Evolutionary conservation across 2,888 invertebrate genomes (phyloP), one percentile per base, ranked within the genome.

Genomic region (Pecten maximus): DNA sequence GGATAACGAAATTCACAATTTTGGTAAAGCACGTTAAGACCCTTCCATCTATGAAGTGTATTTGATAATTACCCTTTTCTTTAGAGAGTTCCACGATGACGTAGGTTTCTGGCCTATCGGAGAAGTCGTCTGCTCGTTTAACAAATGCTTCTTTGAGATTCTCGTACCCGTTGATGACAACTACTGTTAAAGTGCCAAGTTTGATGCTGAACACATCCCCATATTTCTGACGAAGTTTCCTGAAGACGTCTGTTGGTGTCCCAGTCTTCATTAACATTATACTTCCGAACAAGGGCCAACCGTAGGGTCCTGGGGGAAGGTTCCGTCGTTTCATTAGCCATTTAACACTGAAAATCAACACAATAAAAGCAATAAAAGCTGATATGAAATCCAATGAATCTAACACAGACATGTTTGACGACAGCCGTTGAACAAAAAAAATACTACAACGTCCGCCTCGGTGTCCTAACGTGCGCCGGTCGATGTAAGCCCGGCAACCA

Each of bases 271-370:
- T 50, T 8, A 50, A 40, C 40, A 88, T 87, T 0, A 90, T 40
- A 88, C 88, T 90, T 10, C 90, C 90, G 48, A 90, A 88, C 40
- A 90, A 40, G 2, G 90, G 90, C 23, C 39, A 87, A 15, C 90
- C 86, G 88, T 87, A 23, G 28, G 90, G 90, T 0, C 90, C 90
- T 6, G 90, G 90, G 8, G 90, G 90, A 2, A 90, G 40, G 12
- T 87, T 88, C 39, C 86, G 50, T 40, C 88, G 86, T 48, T 74
- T 40, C 12, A 39, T 90, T 15, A 50, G 19, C 28, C 60, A 54
- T 60, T 60, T 60, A 8, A 86, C 10, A 19, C 87, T 54, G 40
- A 40, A 23, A 1, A 48, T 1, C 40, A 90, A 19, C 35, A 40
- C 40, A 74, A 12, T 74, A 35, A 74, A 74, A 54, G 54, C n/a